Conservation (phyloP, 2,888 invertebrate species). For the Scaptomyza parva region DNA sequence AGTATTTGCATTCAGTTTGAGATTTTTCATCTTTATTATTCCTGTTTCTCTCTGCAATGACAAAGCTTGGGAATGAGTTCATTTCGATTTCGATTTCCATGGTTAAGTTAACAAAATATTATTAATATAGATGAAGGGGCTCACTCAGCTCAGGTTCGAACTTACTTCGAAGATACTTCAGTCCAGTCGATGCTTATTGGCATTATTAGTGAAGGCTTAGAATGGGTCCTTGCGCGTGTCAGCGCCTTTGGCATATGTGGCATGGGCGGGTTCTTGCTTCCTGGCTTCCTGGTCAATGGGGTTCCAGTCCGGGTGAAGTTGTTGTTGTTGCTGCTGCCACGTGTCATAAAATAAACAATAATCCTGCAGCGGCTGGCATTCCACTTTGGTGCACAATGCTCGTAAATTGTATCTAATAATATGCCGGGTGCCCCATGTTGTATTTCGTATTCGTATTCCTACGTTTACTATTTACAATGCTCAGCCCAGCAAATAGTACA, state of each 20-base stretch:
- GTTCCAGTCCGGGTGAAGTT: not conserved
- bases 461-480: slow-evolving; percentile 46
- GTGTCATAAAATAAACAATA: slow-evolving; percentile 81
- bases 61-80: slow-evolving; percentile 40
- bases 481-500: slow-evolving; percentile 67
- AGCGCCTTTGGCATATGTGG: slow-evolving; percentile 60
- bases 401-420: slow-evolving; percentile 80
- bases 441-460: not conserved
- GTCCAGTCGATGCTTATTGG: slow-evolving; percentile 62
- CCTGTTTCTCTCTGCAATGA: slow-evolving; percentile 40
- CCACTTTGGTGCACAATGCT: slow-evolving; percentile 74
- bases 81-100: slow-evolving; percentile 14
- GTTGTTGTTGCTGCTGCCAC: slow-evolving; percentile 47
- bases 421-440: slow-evolving; percentile 67
- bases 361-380: slow-evolving; percentile 77
- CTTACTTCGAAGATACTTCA: no score
- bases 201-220: slow-evolving; percentile 74
- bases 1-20: slow-evolving; percentile 49
- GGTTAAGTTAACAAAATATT: slow-evolving; percentile 62
- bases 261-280: not conserved
- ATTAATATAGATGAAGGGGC: slow-evolving; percentile 63
- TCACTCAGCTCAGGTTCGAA: no score
- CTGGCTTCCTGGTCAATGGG: slow-evolving; percentile 11
- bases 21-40: slow-evolving; percentile 24
- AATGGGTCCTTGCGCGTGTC: slow-evolving; percentile 73